Evolutionary conservation across 2,888 invertebrate species (phyloP).

Genomic region (Conchocele bisecta): DNA sequence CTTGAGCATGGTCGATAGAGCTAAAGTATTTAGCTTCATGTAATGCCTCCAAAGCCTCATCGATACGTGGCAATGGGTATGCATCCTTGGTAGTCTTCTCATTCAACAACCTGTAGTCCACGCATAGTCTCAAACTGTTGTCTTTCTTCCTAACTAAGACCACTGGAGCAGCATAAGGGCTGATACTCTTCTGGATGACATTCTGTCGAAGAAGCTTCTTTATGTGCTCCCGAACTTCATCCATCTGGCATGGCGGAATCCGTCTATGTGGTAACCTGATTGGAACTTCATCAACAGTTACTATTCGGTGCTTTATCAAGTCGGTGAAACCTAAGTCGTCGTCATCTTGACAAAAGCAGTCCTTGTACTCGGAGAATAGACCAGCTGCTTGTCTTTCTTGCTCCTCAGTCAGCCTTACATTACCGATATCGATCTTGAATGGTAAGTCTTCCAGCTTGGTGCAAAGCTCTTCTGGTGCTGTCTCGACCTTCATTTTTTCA

Average conservation of each 20-base stretch:
- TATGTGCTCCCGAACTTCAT: neutral
- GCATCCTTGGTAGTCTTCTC: neutral
- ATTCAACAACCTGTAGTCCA: neutral
- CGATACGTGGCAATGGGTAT: neutral
- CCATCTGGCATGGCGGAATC: constrained; percentile 6
- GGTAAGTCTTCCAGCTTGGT: neutral
- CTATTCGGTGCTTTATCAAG: neutral
- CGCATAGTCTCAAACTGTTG: neutral
- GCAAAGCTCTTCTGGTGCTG: neutral
- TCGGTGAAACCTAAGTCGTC: constrained; percentile 13
- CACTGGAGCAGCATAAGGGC: constrained; percentile 4
- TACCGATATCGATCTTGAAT: constrained; percentile 8
- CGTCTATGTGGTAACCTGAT: neutral
- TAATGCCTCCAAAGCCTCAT: neutral
- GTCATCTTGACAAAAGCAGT: constrained; percentile 3
- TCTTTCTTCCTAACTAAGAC: constrained; percentile 5
- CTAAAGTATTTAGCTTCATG: neutral
- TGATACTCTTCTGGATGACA: neutral
- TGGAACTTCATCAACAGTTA: neutral
- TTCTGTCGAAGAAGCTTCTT: constrained; percentile 6
- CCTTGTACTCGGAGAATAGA: constrained; percentile 8
- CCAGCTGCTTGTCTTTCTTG: neutral
- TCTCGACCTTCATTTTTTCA: constrained; percentile 2
- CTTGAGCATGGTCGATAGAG: neutral
- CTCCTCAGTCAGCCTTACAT: neutral